Percentiles rank a stretch among this genome's conserved stretches.
Conservation (phyloP, 2,113 vertebrate genomes). For the Alligator sinensis region DNA sequence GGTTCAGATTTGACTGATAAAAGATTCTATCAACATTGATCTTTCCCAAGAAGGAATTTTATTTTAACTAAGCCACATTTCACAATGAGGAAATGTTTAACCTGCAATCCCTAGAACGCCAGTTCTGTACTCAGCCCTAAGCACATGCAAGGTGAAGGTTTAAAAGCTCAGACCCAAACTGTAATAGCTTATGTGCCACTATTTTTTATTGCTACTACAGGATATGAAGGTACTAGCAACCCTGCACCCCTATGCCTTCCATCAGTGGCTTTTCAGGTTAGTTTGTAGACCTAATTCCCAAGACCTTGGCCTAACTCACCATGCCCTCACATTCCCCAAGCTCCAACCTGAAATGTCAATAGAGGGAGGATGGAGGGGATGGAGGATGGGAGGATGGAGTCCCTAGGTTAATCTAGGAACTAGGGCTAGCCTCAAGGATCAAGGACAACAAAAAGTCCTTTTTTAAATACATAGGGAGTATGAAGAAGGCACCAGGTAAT, state of each 20-base stretch:
- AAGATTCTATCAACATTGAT: neutral
- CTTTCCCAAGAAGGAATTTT: neutral
- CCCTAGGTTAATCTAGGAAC: no score
- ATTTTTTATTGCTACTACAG: neutral
- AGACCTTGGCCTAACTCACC: neutral
- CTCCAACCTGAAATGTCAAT: neutral
- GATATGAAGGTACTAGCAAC: neutral
- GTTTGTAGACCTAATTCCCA: neutral
- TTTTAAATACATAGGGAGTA: no score
- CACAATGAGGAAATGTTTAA: neutral
- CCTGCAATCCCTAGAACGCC: neutral
- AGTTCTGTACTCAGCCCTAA: neutral
- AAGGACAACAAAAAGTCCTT: no score
- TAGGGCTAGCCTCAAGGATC: no score
- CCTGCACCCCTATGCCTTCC: neutral
- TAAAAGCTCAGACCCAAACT: slow-evolving; percentile 23
- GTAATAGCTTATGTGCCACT: neutral
- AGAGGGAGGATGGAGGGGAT: no score
- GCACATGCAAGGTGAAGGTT: slow-evolving; percentile 29
- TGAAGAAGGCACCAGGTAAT: no score
- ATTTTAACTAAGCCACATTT: neutral
- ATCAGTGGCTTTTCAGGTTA: neutral
- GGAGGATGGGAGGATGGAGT: no score
- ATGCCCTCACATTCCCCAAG: neutral
- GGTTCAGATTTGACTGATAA: neutral